Base-by-base conservation (phyloP, 2,888 invertebrate genomes). In the Drosophila prostipennis region DNA sequence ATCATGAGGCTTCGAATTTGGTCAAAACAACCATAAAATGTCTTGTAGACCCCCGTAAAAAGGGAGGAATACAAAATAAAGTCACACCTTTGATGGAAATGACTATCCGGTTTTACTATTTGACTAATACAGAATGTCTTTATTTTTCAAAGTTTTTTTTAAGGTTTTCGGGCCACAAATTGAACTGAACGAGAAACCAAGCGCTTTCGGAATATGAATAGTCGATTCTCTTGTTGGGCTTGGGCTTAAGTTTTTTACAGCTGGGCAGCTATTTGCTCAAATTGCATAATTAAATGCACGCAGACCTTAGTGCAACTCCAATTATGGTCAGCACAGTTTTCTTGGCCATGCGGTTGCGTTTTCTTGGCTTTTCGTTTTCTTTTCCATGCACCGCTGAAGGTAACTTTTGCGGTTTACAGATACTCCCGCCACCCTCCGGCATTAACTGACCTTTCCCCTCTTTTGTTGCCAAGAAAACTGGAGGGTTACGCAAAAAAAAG, bases 271-370 rank as follows among this genome's bases (percentile, higher is more conserved):
- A 85, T 79, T 87, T 82, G 87, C 87, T 81, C 79, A 87, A 87
- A 87, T 85, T 83, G 83, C 83, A 85, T 79, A 83, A 83, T 83
- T 83, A 85, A 87, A 78, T 79, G 87, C 87, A 87, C 85, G 83
- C 87, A 87, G 79, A 87, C 82, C 85, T 83, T 74, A 58, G 64
- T 56, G 56, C 60, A 57, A 80, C 81, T 75, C 67, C 79, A 81
- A 85, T 85, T 83, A 81, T 87, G 79, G 78, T 77, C 85, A 82
- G 40, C 65, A 65, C 67, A 65, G 67, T 65, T 65, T 42, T 51
- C 53, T 65, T 65, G 64, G 68, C 54, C 61, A 77, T 78, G 81
- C 64, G 54, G 49, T 56, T 73, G 76, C 79, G 72, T 80, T 80
- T 65, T 74, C 68, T 75, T 69, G 34, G 39, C 49, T 68, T 65